Evolutionary conservation across 2,888 invertebrate species (phyloP), one percentile per base, ranked within the genome.

Genomic region (Quadroppia sp.): DNA sequence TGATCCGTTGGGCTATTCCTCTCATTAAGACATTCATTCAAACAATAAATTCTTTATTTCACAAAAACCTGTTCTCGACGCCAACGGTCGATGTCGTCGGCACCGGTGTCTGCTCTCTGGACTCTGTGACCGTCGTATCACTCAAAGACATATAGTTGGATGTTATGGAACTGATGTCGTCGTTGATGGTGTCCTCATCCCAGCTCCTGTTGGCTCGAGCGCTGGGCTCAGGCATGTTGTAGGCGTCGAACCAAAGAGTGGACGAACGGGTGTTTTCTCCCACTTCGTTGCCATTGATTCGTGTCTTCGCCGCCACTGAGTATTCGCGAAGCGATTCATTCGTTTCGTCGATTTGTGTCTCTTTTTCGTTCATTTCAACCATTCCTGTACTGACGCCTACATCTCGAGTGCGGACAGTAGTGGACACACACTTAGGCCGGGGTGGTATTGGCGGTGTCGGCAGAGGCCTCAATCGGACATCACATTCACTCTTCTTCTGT

Each of bases 361-460:
- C 15, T 23, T 69, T 48, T 42, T 42, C 70, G 45, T 25, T 36
- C 11, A 45, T 25, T 36, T 36, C 17, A 6, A 59, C 7, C 59
- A 59, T 7, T 23, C 59, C 59, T 4, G 59, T 59, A 28, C 59
- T 59, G 13, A 59, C 59, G 59, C 59, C 30, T 7, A 28, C 59
- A 32, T 59, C 59, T 17, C 59, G 11, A 2, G 59, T 59, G 36
- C 61, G 32, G 61, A 71, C 25, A 20, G n/a, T 25, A 13, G 30
- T 61, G 61, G 15, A 11, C 50, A 50, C 20, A 20, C 30, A 25
- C n/a, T 69, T 67, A 13, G 73, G 73, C 23, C 73, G 23, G 20
- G 73, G 73, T 17, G 73, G 73, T 20, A 69, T 30, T n/a, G 73
- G 73, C 23, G 73, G 73, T n/a, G 73, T 69, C 13, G 73, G 73